Evolutionary conservation across 2,888 invertebrate species (phyloP), one percentile per base, ranked within the genome.

Genomic region (Cyclophora punctaria): DNA sequence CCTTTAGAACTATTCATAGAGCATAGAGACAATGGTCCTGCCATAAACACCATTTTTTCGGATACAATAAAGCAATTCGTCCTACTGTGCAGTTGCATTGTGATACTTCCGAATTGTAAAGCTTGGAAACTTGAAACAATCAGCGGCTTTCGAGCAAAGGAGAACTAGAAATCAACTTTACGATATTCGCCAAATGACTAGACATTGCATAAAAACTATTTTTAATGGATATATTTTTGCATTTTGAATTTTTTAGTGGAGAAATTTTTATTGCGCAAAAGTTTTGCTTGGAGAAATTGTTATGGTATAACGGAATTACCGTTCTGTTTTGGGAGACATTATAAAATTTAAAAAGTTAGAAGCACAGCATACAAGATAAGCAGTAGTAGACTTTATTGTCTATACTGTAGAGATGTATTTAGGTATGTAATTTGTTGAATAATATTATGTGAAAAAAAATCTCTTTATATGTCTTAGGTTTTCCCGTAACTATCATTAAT

Each of bases 51-150:
- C 67, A 66, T 82, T 86, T 85, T 77, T 80, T 67, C 69, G 66
- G 20, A 56, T 64, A 74, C 77, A 84, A 84, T 86, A 84, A 82
- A 80, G 69, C 75, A 69, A 86, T 85, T 80, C 67, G 72, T 78
- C 82, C 87, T 86, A 86, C 86, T 81, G 87, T 82, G 74, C 72
- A 64, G 63, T 55, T 51, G 69, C 57, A 78, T 83, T 82, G 81
- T 83, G 75, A 78, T 20, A 84, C 81, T 81, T 80, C 83, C 80
- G 80, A 85, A 80, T 80, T 80, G 78, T 80, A 77, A 73, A 73
- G 73, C 54, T 47, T 52, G 71, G 69, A 75, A 73, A 63, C 73
- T 70, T 55, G 61, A 55, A 62, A 46, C 71, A 66, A 83, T 85
- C 84, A 83, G 83, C 86, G 87, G 85, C 81, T 48, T 45, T 57